These are phyloP conservation scores for Apis cerana DNA, from an alignment of 1,140 invertebrate species.

Conservation along the genomic window DNA sequence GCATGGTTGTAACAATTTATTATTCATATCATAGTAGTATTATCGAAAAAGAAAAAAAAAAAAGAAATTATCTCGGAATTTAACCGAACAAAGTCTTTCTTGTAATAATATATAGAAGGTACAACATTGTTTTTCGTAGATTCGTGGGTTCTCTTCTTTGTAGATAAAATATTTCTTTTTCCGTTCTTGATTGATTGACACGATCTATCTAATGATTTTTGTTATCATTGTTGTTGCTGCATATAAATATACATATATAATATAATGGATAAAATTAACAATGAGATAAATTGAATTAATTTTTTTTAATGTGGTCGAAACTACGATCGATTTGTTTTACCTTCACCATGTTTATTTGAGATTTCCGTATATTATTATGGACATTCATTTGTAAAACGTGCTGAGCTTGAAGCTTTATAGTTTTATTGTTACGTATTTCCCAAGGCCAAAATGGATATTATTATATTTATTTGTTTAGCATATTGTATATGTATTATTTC, in stretches of 20 bases:
- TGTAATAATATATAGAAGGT: slow-evolving; percentile 35
- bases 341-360: slow-evolving; percentile 43
- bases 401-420: slow-evolving; percentile 38
- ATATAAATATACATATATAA: background rate
- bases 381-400: slow-evolving; percentile 39
- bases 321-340: slow-evolving; percentile 46
- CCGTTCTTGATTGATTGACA: background rate
- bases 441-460: slow-evolving; percentile 56
- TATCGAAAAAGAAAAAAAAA: background rate
- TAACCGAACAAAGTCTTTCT: slow-evolving; percentile 28
- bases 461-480: slow-evolving; percentile 63
- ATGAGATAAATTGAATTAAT: background rate
- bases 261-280: too few species aligned
- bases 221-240: background rate
- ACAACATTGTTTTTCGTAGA: slow-evolving; percentile 43
- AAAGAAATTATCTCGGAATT: slow-evolving; percentile 2
- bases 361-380: slow-evolving; percentile 4
- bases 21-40: slow-evolving; percentile 24
- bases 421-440: slow-evolving; percentile 54
- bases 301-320: background rate
- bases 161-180: background rate
- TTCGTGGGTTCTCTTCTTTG: background rate
- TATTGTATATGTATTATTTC: slow-evolving; percentile 69
- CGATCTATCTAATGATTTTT: background rate
- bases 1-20: slow-evolving; percentile 36